phyloP scores from a whole-genome alignment of 2,888 invertebrate genomes.

The Cyrtodaria siliqua region DNA sequence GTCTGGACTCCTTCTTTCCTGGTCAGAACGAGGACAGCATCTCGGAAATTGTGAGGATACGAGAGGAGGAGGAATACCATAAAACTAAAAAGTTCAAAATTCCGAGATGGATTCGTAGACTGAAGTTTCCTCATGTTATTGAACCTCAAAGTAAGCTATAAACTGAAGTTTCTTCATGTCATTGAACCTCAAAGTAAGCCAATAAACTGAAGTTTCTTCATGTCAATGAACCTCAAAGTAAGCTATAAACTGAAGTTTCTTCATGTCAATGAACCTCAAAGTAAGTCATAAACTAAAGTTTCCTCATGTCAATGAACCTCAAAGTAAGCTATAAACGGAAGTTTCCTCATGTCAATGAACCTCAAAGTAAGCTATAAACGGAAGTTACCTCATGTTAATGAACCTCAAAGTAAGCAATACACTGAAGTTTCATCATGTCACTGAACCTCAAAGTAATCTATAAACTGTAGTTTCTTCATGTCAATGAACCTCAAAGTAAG shows the following conservation, averaged over 20 bases:
- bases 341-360: too few species aligned
- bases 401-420: too few species aligned
- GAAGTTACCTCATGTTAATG: too few species aligned
- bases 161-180: too few species aligned
- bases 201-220: too few species aligned
- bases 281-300: constrained; percentile 67
- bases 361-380: constrained; percentile 80
- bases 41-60: constrained; percentile 52
- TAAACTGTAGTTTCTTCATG: constrained; percentile 68
- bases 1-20: constrained; percentile 81
- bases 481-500: constrained; percentile 80
- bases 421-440: too few species aligned
- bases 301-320: constrained; percentile 77
- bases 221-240: too few species aligned
- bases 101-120: constrained; percentile 70
- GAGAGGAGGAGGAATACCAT: constrained; percentile 73
- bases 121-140: constrained; percentile 73
- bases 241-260: too few species aligned
- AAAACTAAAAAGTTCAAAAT: constrained; percentile 70
- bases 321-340: constrained; percentile 75
- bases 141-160: constrained; percentile 79
- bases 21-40: constrained; percentile 68
- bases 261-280: too few species aligned
- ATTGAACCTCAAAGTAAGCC: constrained; percentile 80
- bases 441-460: too few species aligned